These are phyloP conservation scores for Myodes glareolus DNA, from an alignment of 2,113 vertebrate species.

Conservation along the genomic window DNA sequence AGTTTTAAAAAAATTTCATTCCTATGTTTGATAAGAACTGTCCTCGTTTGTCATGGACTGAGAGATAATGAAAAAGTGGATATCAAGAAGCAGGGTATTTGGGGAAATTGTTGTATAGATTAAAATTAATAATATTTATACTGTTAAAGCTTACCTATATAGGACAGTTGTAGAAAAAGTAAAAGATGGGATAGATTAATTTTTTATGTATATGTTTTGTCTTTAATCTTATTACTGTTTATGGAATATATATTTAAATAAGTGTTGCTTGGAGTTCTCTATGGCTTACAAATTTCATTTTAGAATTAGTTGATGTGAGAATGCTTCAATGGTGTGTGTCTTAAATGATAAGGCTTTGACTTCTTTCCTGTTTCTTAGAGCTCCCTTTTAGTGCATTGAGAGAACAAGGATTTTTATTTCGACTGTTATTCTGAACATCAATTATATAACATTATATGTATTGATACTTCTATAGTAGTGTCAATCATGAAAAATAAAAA, in stretches of 20 bases:
- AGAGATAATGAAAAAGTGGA: not conserved
- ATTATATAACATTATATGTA: not conserved
- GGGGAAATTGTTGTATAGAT: constrained; percentile 9
- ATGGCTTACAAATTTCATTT: not conserved
- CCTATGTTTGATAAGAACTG: not conserved
- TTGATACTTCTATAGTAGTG: not conserved
- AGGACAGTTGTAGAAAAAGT: not conserved
- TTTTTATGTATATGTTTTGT: constrained; percentile 22
- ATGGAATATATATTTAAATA: constrained; percentile 22
- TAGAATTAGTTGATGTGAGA: not conserved
- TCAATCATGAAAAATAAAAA: not conserved
- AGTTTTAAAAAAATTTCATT: not conserved
- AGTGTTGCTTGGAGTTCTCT: not conserved
- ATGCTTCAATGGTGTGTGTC: not conserved
- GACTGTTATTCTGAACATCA: not conserved
- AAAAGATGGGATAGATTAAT: not conserved
- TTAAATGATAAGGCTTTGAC: constrained; percentile 19
- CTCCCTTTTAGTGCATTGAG: not conserved
- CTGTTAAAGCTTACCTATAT: not conserved
- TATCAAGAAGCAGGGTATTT: not conserved
- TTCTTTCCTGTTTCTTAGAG: not conserved
- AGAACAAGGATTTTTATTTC: not conserved
- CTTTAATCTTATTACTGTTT: not conserved
- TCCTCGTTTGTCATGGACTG: not conserved
- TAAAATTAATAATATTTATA: not conserved